phyloP scores from a whole-genome alignment of 2,113 vertebrate species.

The Orthochromis malagaraziensis region DNA sequence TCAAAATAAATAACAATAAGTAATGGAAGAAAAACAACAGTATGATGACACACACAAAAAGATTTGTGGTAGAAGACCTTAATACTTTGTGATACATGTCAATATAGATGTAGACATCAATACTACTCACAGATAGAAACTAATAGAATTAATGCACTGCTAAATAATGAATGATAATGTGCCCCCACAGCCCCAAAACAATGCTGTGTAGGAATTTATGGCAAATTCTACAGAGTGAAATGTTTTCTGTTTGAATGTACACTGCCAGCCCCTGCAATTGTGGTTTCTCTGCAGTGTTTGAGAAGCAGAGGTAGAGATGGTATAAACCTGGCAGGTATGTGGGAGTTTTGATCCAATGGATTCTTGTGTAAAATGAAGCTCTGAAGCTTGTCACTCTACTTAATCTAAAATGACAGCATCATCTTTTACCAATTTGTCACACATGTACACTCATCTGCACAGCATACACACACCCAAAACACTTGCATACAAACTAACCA shows the following conservation, averaged over 20 bases:
- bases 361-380: conserved; percentile 34
- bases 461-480: not conserved
- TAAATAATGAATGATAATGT: not conserved
- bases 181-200: not conserved
- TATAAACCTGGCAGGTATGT: conserved; percentile 25
- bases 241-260: not conserved
- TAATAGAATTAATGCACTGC: not conserved
- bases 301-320: not conserved
- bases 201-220: not conserved
- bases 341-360: conserved; percentile 30
- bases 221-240: not conserved
- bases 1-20: not conserved
- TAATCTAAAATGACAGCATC: conserved; percentile 45
- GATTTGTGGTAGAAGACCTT: not conserved
- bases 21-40: not conserved
- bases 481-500: not conserved
- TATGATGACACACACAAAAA: not conserved
- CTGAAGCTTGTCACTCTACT: conserved; percentile 8
- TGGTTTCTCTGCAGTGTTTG: not conserved
- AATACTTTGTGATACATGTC: not conserved
- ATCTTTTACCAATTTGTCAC: conserved; percentile 36
- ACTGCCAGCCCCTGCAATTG: not conserved
- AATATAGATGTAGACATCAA: not conserved
- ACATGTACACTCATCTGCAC: not conserved
- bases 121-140: not conserved